Evolutionary conservation across 2,797 vertebrate genomes (phyloP), one percentile per base, ranked within the genome.

Genomic region (Siniperca scherzeri): DNA sequence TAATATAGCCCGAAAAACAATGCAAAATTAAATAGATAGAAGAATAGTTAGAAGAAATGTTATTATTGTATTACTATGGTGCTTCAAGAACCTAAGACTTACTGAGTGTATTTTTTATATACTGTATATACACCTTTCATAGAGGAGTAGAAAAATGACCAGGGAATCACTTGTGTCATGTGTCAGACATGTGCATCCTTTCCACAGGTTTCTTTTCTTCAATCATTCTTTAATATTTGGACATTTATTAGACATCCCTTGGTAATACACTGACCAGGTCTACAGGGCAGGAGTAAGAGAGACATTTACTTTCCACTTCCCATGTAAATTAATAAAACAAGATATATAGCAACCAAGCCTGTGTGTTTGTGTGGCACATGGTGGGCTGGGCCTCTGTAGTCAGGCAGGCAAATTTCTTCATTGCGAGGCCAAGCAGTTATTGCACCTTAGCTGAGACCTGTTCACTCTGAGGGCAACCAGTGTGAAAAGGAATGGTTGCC

Each of bases 401-500:
- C 25, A 50, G 46, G 48, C 22, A 53, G 71, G 57, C 22, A 56
- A 55, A 78, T 82, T 53, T 78, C 61, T 55, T 80, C 38, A 80
- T 50, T 81, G 33, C 2, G 11, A 87, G 74, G 40, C 30, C 17
- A 60, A 84, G 52, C 25, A 62, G 12, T 73, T 66, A 62, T 33
- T 74, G 27, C 52, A 71, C 55, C 62, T 69, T 74, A 36, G 22
- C 38, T 53, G 38, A 65, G 52, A 73, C 11, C 36, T 60, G 33
- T 71, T 81, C 33, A 60, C 52, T 77, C 22, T 55, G 53, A 82
- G 67, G 64, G 21, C 53, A 80, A 75, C 71, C 64, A 80, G 76
- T 52, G 48, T 60, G n/a, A 80, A 74, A 78, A 69, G 40, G 12
- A 82, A 82, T 21, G 27, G n/a, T 12, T 67, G 30, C 48, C 57